These are phyloP conservation scores for Catonia carolina DNA, from an alignment of 2,888 invertebrate genomes.

Conservation along the genomic window DNA sequence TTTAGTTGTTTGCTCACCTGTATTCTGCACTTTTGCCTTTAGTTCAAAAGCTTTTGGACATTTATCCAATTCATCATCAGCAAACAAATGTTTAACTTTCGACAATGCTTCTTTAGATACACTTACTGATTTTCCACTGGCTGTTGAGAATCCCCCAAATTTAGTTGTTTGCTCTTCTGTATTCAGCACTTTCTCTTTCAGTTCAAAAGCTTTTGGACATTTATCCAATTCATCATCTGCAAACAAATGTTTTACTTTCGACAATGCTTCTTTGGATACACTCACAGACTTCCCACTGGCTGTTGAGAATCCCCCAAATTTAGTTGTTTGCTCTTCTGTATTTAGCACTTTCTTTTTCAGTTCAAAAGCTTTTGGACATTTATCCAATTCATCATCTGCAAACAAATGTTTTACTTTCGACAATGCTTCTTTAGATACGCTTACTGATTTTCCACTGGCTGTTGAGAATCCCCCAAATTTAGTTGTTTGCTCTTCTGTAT, in stretches of 20 bases:
- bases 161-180: no score
- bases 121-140: conserved; percentile 9
- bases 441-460: conserved; percentile 19
- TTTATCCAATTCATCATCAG: conserved; percentile 9
- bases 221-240: conserved; percentile 8
- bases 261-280: neutral
- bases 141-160: conserved; percentile 16
- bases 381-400: conserved; percentile 8
- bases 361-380: no score
- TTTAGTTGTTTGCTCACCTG: no score
- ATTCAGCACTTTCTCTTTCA: no score
- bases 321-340: no score
- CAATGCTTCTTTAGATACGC: conserved; percentile 17
- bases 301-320: no score
- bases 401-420: conserved; percentile 19
- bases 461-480: conserved; percentile 20
- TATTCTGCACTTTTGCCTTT: no score
- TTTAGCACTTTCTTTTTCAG: no score
- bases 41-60: no score
- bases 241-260: neutral
- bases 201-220: no score
- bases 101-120: conserved; percentile 18
- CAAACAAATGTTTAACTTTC: conserved; percentile 21
- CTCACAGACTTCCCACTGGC: neutral
- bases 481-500: no score